Percentiles rank a stretch among this genome's conserved stretches.
These are phyloP conservation scores for Plutella xylostella DNA, from an alignment of 2,888 invertebrate genomes.

Conservation along the genomic window DNA sequence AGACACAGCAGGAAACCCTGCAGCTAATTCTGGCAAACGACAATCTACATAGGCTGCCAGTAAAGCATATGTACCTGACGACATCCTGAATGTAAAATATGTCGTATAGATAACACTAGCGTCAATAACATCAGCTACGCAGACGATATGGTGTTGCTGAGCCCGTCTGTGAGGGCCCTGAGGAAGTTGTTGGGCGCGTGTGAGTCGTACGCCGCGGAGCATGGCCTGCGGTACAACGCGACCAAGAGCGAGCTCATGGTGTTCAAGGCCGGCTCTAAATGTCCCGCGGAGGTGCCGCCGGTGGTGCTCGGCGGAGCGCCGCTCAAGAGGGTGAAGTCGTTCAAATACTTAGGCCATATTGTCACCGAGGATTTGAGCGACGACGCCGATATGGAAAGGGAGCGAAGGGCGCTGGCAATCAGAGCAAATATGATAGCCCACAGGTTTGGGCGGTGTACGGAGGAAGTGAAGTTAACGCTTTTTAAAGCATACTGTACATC, in stretches of 20 bases:
- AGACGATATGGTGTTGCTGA: slow-evolving; percentile 8
- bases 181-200: slow-evolving; percentile 1
- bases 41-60: too few relatives aligned
- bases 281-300: background rate
- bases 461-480: background rate
- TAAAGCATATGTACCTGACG: too few relatives aligned
- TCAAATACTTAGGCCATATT: slow-evolving; percentile 2
- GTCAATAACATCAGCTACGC: slow-evolving; percentile 10
- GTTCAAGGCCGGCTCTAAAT: background rate
- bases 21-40: too few relatives aligned
- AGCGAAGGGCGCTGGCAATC: background rate
- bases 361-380: background rate
- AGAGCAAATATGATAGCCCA: background rate
- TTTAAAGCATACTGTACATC: slow-evolving; percentile 5
- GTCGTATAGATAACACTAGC: slow-evolving; percentile 1
- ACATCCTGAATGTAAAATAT: too few relatives aligned
- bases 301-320: background rate
- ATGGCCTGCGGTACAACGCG: background rate
- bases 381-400: background rate
- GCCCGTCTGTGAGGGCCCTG: slow-evolving; percentile 1
- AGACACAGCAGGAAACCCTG: too few relatives aligned
- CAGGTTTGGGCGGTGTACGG: background rate
- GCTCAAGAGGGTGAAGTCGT: background rate
- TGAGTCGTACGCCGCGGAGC: slow-evolving; percentile 1
- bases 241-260: slow-evolving; percentile 7